These are phyloP conservation scores for Syndactyla subalaris DNA, from an alignment of 2,797 vertebrate genomes.

Conservation along the genomic window DNA sequence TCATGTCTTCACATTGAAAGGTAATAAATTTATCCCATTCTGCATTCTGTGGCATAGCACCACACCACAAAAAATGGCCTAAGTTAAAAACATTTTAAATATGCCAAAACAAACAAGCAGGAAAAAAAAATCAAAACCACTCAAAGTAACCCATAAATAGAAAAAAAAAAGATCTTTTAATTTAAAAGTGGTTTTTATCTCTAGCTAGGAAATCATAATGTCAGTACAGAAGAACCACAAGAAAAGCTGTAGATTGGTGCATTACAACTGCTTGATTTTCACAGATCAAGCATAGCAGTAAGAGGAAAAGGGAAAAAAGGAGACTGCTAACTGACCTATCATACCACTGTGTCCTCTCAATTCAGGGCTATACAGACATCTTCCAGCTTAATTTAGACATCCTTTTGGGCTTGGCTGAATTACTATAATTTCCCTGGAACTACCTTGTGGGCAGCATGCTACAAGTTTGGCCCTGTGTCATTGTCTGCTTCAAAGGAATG, in stretches of 20 bases:
- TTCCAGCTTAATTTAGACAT: background rate
- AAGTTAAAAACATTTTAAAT: conserved; percentile 16
- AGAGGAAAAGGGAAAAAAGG: background rate
- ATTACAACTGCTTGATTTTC: background rate
- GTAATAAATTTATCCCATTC: background rate
- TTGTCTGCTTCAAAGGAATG: background rate
- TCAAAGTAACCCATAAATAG: background rate
- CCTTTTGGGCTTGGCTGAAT: background rate
- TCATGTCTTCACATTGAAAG: background rate
- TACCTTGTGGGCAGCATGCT: background rate
- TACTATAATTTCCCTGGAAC: background rate
- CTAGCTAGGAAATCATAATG: conserved; percentile 5
- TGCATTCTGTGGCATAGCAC: background rate
- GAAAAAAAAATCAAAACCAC: background rate
- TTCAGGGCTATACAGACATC: background rate
- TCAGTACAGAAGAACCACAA: background rate
- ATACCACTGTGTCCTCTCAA: background rate
- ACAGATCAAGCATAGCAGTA: background rate
- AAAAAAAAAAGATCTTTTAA: background rate
- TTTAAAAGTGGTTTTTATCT: conserved; percentile 40
- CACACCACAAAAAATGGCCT: background rate
- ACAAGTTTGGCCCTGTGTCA: background rate
- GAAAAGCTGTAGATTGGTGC: background rate
- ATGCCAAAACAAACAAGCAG: background rate
- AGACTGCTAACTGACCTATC: background rate